A percentile compares a stretch with the other conserved stretches of the same genome.
Evolutionary conservation across 2,797 vertebrate species (phyloP).

Genomic region (Channa striata): DNA sequence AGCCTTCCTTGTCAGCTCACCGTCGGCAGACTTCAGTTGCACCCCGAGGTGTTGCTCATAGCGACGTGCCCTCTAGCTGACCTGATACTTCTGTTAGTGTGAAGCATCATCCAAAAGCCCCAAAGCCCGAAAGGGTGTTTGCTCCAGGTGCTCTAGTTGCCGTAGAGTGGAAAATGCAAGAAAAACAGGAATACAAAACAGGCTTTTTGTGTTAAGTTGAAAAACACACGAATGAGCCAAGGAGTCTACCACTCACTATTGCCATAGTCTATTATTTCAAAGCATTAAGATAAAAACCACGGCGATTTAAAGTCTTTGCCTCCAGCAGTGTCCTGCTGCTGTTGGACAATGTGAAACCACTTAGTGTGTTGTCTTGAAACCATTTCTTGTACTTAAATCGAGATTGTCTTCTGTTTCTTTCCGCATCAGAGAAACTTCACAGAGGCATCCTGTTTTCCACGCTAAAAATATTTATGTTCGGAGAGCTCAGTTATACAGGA

Average conservation of each 20-base stretch:
- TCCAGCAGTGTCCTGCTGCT: constrained; percentile 53
- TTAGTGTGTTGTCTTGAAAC: constrained; percentile 57
- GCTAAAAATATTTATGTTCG: constrained; percentile 23
- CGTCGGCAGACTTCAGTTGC: constrained; percentile 52
- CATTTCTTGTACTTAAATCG: constrained; percentile 35
- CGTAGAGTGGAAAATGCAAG: constrained; percentile 11
- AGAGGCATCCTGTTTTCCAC: constrained; percentile 44
- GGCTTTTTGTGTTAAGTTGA: constrained; percentile 20
- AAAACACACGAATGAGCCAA: constrained; percentile 26
- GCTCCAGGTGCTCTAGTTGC: constrained; percentile 23
- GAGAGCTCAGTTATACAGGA: constrained; percentile 24
- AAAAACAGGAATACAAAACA: constrained; percentile 26
- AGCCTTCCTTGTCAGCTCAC: constrained; percentile 50
- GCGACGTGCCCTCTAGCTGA: constrained; percentile 47
- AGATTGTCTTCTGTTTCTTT: constrained; percentile 26
- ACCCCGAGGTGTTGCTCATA: constrained; percentile 49
- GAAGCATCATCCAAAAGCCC: constrained; percentile 17
- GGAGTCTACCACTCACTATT: constrained; percentile 18
- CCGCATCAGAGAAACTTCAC: constrained; percentile 46
- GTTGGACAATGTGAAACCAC: constrained; percentile 64
- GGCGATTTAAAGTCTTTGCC: constrained; percentile 50
- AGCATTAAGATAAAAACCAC: constrained; percentile 61
- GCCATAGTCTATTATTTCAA: constrained; percentile 60
- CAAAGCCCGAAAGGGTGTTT: constrained; percentile 29
- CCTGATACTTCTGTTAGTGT: constrained; percentile 28